Conservation (phyloP, 1,140 invertebrate species). For the Caenorhabditis brenneri region DNA sequence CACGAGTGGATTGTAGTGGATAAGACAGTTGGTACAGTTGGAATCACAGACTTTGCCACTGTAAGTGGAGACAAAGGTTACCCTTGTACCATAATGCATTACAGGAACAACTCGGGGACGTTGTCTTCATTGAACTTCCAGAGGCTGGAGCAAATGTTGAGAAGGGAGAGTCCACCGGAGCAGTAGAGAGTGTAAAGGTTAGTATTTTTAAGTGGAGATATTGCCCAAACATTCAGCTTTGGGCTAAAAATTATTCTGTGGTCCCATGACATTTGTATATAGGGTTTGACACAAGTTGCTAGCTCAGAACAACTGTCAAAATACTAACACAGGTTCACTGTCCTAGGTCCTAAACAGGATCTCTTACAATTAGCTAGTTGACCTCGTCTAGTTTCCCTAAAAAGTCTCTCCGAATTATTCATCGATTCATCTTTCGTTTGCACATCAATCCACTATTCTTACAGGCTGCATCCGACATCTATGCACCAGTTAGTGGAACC, state of each 20-base stretch:
- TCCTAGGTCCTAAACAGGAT: too few relatives aligned
- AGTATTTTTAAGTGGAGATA: neutral
- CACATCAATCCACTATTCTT: neutral
- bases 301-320: too few relatives aligned
- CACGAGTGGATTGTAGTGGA: slow-evolving; percentile 88
- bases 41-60: slow-evolving; percentile 89
- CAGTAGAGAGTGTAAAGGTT: slow-evolving; percentile 89
- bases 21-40: slow-evolving; percentile 82
- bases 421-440: neutral
- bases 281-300: too few relatives aligned
- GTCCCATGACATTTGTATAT: too few relatives aligned
- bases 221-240: too few relatives aligned
- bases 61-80: slow-evolving; percentile 67
- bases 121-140: slow-evolving; percentile 89
- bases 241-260: too few relatives aligned
- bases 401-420: too few relatives aligned
- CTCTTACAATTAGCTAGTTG: too few relatives aligned
- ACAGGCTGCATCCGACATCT: slow-evolving; percentile 87
- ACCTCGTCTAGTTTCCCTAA: too few relatives aligned
- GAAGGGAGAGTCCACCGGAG: slow-evolving; percentile 78
- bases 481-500: slow-evolving; percentile 85
- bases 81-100: neutral
- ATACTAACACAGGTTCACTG: too few relatives aligned
- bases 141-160: slow-evolving; percentile 76
- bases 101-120: slow-evolving; percentile 85